Base-by-base conservation (phyloP, 35 echinoderm and acorn worm genomes). In the Apostichopus californicus region DNA sequence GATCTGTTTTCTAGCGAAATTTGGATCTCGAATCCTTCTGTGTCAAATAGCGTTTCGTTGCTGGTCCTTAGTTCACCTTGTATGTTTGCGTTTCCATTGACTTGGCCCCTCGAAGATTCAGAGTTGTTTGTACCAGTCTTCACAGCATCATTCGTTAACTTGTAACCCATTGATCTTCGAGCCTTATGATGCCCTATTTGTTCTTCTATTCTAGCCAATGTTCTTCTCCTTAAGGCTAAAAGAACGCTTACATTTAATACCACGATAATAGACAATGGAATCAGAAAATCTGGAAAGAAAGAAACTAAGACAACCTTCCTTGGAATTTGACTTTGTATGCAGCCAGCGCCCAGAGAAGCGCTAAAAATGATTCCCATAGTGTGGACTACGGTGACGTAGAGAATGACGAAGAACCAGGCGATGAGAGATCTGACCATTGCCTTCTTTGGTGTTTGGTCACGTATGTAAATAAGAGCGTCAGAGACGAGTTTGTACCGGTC, bases 401-500 rank as follows among this genome's bases (percentile, higher is more conserved):
- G 8, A 21, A 90, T 73, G 55, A 78, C 73, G 5, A 90, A n/a
- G 1, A 57, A 8, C 88, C 88, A 90, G 10, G 8, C 52, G 15
- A 77, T 53, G 15, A 77, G 1, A 55, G 68, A 10, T 24, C 88
- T 75, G 28, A 78, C 14, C 34, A 22, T 46, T 34, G 88, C 88
- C n/a, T 77, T 90, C 14, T 55, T 90, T 9, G 88, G 68, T 56
- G 88, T 77, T 77, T 90, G 70, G 73, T 90, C 88, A 13, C 88
- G 65, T 21, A 11, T 18, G 52, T 90, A 90, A 9, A 57, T 77
- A 52, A 90, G 52, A 3, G 88, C 66, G 56, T 90, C 46, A 7
- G 87, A 90, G 21, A 90, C 66, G 8, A 90, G 63, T 58, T 55
- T 71, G 87, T 90, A 90, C 10, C 87, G 87, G 25, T 90, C 87